phyloP scores from a whole-genome alignment of 2,888 invertebrate genomes.

The Epistrophella euchroma region DNA sequence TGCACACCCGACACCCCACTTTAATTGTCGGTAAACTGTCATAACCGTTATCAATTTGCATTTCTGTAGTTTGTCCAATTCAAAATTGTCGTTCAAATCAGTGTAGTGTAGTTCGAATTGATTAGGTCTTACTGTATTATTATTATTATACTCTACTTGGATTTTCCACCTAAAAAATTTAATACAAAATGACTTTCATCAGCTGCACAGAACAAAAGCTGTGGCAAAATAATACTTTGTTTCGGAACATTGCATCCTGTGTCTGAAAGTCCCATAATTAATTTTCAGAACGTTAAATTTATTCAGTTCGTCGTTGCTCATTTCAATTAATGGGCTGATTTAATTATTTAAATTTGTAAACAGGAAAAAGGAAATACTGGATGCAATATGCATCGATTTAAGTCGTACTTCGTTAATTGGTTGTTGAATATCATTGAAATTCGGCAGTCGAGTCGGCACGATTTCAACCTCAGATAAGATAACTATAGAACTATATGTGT shows the following conservation, averaged over 20 bases:
- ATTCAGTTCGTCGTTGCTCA: constrained; percentile 4
- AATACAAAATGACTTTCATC: too few relatives aligned
- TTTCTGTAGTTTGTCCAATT: too few relatives aligned
- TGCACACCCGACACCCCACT: too few relatives aligned
- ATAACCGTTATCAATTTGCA: too few relatives aligned
- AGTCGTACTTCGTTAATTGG: constrained; percentile 33
- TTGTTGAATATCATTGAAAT: constrained; percentile 32
- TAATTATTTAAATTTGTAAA: constrained; percentile 34
- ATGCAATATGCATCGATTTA: constrained; percentile 11
- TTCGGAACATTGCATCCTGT: background rate
- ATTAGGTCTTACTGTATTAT: too few relatives aligned
- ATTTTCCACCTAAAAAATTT: too few relatives aligned
- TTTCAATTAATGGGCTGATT: constrained; percentile 23
- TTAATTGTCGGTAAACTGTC: too few relatives aligned
- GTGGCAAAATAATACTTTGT: background rate
- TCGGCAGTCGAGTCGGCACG: background rate
- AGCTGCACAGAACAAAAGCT: background rate
- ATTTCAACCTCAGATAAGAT: constrained; percentile 3
- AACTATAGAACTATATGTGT: too few relatives aligned
- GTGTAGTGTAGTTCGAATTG: too few relatives aligned
- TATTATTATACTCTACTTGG: too few relatives aligned
- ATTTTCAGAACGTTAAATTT: constrained; percentile 5
- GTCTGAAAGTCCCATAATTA: background rate
- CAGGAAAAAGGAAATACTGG: constrained; percentile 21
- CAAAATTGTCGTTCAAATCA: too few relatives aligned